These are phyloP conservation scores for Colaptes auratus DNA, from an alignment of 2,113 vertebrate genomes.

Conservation along the genomic window DNA sequence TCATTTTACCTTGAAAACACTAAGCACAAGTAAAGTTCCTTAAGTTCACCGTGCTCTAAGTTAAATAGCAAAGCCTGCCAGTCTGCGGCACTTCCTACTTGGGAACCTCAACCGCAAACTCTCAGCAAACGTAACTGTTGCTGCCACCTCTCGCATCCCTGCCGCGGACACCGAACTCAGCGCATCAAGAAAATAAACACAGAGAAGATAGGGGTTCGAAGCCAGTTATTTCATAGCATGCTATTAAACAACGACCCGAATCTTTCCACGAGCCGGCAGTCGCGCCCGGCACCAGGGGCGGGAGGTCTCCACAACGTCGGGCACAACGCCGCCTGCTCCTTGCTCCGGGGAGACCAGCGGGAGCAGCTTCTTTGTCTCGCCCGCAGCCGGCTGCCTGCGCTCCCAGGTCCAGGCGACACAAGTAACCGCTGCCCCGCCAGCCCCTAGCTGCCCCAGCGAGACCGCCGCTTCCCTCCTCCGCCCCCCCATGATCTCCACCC, in stretches of 20 bases:
- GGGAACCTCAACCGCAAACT: neutral
- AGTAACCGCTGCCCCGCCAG: neutral
- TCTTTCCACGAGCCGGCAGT: neutral
- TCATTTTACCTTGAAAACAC: neutral
- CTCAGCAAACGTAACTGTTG: neutral
- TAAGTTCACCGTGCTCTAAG: accelerated
- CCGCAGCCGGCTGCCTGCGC: neutral
- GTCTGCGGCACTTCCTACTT: neutral
- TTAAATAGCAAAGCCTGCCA: accelerated
- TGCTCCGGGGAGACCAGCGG: neutral
- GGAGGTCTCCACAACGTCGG: neutral
- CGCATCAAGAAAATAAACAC: neutral
- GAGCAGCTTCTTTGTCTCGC: conserved; percentile 37
- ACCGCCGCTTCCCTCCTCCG: neutral
- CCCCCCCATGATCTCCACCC: neutral
- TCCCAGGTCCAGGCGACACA: neutral
- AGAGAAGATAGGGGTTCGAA: accelerated
- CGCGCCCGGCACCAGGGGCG: neutral
- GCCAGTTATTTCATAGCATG: accelerated
- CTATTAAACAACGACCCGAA: accelerated
- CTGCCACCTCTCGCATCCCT: neutral
- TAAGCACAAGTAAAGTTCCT: neutral
- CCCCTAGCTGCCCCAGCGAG: neutral
- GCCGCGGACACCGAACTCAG: neutral
- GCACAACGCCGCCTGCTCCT: neutral